Evolutionary conservation across 2,113 vertebrate genomes (phyloP).

Genomic region (Siniperca chuatsi): DNA sequence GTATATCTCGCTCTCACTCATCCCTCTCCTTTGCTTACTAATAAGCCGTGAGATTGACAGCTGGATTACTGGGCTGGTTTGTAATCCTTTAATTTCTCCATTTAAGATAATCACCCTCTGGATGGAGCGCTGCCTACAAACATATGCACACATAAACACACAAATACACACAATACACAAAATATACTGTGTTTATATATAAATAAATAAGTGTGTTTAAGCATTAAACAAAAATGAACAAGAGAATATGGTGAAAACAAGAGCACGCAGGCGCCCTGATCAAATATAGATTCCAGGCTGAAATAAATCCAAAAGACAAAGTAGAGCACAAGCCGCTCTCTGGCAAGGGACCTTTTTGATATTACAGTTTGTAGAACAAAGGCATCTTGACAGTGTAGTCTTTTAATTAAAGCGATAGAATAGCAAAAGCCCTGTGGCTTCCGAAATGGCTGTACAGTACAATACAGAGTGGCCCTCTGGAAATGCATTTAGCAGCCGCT

Average conservation of each 20-base stretch:
- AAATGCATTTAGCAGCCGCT: conserved; percentile 68
- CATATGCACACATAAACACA: conserved; percentile 26
- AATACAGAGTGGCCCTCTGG: conserved; percentile 51
- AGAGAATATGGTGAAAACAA: conserved; percentile 45
- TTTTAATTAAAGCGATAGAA: conserved; percentile 75
- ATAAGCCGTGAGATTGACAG: conserved; percentile 84
- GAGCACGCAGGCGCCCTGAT: conserved; percentile 32
- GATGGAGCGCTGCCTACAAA: conserved; percentile 58
- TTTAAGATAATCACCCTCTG: conserved; percentile 82
- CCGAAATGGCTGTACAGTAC: conserved; percentile 53
- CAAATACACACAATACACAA: conserved; percentile 26
- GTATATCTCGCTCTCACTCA: conserved; percentile 8
- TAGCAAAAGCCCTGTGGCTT: conserved; percentile 62
- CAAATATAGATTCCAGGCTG: conserved; percentile 61
- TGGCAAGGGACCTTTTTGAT: conserved; percentile 64
- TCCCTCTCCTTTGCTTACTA: conserved; percentile 72
- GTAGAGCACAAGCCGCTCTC: conserved; percentile 44
- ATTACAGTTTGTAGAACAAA: conserved; percentile 74
- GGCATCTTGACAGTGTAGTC: conserved; percentile 65
- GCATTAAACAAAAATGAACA: conserved; percentile 42
- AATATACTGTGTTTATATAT: conserved; percentile 19
- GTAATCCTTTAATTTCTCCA: conserved; percentile 85
- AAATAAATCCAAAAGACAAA: conserved; percentile 67
- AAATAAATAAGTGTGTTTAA: conserved; percentile 46
- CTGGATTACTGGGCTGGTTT: conserved; percentile 82